Evolutionary conservation across 2,888 invertebrate species (phyloP).

Genomic region (Harpagoxenus sublaevis): DNA sequence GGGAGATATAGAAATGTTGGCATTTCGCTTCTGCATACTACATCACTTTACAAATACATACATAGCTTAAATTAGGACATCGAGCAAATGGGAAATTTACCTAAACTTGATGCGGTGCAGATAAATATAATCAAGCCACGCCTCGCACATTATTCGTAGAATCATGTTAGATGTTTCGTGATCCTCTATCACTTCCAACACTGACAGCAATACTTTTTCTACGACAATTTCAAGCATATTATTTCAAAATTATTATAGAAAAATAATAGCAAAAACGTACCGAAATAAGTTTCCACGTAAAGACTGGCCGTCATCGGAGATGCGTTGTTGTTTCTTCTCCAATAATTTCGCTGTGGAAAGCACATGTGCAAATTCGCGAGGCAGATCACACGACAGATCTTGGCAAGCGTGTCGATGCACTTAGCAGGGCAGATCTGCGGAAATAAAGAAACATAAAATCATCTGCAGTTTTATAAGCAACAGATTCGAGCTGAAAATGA

Average conservation of each 20-base stretch:
- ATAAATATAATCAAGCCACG: conserved; percentile 95
- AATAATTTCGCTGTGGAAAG: conserved; percentile 91
- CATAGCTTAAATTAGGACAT: background rate
- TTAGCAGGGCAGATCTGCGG: conserved; percentile 90
- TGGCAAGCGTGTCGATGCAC: conserved; percentile 91
- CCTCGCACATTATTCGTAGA: conserved; percentile 93
- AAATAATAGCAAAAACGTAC: conserved; percentile 84
- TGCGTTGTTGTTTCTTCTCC: conserved; percentile 87
- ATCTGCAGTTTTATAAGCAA: background rate
- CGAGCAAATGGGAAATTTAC: conserved; percentile 73
- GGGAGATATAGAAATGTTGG: background rate
- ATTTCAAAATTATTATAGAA: background rate
- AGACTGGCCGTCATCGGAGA: conserved; percentile 87
- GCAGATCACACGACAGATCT: conserved; percentile 92
- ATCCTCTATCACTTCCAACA: conserved; percentile 92
- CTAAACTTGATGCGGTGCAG: conserved; percentile 93
- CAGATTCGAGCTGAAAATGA: background rate
- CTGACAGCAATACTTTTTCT: conserved; percentile 93
- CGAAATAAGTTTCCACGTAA: conserved; percentile 92
- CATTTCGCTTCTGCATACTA: background rate
- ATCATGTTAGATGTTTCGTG: conserved; percentile 92
- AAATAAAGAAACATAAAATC: conserved; percentile 5
- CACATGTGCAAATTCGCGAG: conserved; percentile 94
- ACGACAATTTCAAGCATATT: conserved; percentile 4
- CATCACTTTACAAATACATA: background rate